phyloP scores from a whole-genome alignment of 2,113 vertebrate species.

The Oenanthe oenanthe region DNA sequence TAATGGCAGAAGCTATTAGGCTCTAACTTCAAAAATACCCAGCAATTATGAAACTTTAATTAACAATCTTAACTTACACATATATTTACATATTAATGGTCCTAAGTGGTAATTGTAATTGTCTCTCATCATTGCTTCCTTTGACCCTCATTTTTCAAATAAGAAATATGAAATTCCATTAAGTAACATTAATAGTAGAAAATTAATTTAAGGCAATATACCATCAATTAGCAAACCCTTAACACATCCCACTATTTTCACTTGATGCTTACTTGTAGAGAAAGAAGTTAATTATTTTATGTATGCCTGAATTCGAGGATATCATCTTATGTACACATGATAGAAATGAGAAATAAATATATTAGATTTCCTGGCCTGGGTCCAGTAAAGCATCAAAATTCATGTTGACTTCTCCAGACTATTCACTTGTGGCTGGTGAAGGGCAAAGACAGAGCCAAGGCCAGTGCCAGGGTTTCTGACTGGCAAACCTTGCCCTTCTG shows the following conservation, averaged over 20 bases:
- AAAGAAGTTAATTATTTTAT: background rate
- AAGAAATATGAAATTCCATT: slow-evolving; percentile 52
- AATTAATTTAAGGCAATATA: slow-evolving; percentile 52
- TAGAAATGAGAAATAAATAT: background rate
- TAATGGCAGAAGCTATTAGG: slow-evolving; percentile 35
- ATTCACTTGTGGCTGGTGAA: background rate
- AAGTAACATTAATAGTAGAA: slow-evolving; percentile 42
- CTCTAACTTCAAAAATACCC: slow-evolving; percentile 47
- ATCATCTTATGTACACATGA: background rate
- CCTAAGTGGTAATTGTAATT: slow-evolving; percentile 66
- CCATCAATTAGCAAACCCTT: slow-evolving; percentile 37
- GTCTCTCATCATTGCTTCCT: slow-evolving; percentile 38
- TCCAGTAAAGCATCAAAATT: background rate
- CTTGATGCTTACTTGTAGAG: background rate
- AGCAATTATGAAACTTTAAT: slow-evolving; percentile 55
- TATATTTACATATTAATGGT: slow-evolving; percentile 56
- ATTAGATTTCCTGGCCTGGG: background rate
- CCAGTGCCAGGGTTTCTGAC: background rate
- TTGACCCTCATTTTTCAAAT: slow-evolving; percentile 62
- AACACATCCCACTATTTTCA: background rate
- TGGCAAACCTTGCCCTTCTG: background rate
- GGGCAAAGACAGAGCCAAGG: background rate
- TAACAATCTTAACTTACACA: slow-evolving; percentile 47
- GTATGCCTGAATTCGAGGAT: background rate
- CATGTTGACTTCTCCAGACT: background rate